A percentile compares a stretch with the other conserved stretches of the same genome.
These are phyloP conservation scores for Trachelus tabidus DNA, from an alignment of 2,888 invertebrate genomes.

Conservation along the genomic window DNA sequence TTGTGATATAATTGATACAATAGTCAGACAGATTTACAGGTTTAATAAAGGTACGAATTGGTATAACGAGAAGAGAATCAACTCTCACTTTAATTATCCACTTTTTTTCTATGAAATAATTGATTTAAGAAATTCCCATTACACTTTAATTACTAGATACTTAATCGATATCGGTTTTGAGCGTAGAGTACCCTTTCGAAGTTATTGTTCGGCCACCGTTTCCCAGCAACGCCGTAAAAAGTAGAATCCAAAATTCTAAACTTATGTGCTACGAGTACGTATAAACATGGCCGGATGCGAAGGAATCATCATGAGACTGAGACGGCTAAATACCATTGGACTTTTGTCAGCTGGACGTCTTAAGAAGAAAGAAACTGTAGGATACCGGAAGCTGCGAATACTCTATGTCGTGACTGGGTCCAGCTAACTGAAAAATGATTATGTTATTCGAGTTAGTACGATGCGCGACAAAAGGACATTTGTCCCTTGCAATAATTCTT, in stretches of 20 bases:
- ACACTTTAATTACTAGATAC: constrained; percentile 28
- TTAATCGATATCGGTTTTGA: constrained; percentile 39
- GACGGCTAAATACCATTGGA: constrained; percentile 29
- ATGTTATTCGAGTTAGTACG: background rate
- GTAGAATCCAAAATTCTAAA: background rate
- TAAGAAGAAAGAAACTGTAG: constrained; percentile 9
- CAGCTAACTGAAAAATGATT: background rate
- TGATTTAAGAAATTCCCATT: constrained; percentile 51
- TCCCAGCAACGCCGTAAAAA: background rate
- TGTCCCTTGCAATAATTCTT: background rate
- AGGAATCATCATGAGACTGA: constrained; percentile 41
- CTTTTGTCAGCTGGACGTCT: constrained; percentile 27
- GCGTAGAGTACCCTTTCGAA: constrained; percentile 41
- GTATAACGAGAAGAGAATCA: background rate
- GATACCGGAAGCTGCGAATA: background rate
- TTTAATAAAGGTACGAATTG: background rate
- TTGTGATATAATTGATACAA: background rate
- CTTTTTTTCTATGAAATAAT: constrained; percentile 49
- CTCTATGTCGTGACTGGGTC: background rate
- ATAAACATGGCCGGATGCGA: constrained; percentile 51
- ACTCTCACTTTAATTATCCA: constrained; percentile 30
- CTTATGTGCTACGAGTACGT: constrained; percentile 37
- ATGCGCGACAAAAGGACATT: background rate
- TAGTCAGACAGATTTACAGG: background rate
- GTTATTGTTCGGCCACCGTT: background rate